Evolutionary conservation across 2,888 invertebrate species (phyloP).

Genomic region (Drosophila neonasuta): DNA sequence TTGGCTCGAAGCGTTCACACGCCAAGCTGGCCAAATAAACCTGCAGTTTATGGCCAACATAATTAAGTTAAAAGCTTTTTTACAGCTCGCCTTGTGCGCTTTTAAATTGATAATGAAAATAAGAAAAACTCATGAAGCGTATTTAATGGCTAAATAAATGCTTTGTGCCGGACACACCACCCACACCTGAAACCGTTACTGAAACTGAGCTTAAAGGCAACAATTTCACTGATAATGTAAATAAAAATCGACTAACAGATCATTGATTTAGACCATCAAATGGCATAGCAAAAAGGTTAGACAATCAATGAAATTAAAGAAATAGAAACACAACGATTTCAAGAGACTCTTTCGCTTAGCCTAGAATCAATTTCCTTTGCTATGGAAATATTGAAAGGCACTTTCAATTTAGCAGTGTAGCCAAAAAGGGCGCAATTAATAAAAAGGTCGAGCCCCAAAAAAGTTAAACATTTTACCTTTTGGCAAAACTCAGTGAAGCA

Average conservation of each 20-base stretch:
- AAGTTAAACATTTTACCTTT: conserved; percentile 61
- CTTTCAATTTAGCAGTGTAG: conserved; percentile 24
- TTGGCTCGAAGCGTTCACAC: conserved; percentile 60
- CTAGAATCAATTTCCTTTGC: background rate
- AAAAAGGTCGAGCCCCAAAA: conserved; percentile 51
- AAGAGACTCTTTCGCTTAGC: conserved; percentile 4
- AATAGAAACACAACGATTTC: background rate
- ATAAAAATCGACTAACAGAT: conserved; percentile 51
- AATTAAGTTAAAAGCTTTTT: conserved; percentile 77
- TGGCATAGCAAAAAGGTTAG: conserved; percentile 46
- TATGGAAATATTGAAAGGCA: conserved; percentile 7
- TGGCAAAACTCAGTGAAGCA: conserved; percentile 58
- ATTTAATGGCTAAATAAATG: conserved; percentile 75
- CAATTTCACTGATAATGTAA: conserved; percentile 32
- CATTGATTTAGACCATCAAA: conserved; percentile 56
- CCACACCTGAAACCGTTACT: conserved; percentile 45
- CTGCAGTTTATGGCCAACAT: conserved; percentile 78
- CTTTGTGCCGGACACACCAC: conserved; percentile 35
- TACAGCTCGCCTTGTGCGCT: conserved; percentile 57
- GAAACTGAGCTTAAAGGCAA: conserved; percentile 6
- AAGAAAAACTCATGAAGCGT: conserved; percentile 70
- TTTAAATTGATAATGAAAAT: conserved; percentile 75
- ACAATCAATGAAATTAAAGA: background rate
- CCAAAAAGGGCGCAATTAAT: conserved; percentile 44
- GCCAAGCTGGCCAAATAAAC: conserved; percentile 70